Base-by-base conservation (phyloP, 2,113 vertebrate genomes). In the Bombycilla garrulus region DNA sequence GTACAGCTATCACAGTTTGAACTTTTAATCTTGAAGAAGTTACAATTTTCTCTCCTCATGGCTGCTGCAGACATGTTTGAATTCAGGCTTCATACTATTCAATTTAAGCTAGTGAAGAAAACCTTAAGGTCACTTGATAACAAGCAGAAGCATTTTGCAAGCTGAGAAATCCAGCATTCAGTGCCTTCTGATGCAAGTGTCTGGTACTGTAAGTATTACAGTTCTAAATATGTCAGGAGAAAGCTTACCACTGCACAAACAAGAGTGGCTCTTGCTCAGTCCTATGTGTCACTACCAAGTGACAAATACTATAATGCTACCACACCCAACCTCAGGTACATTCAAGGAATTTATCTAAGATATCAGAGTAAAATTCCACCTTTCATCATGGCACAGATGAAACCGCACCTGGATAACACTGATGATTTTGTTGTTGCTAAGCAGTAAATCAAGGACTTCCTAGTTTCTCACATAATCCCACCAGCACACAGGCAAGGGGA, bases 1-100 rank as follows among this genome's bases (percentile, higher is more conserved):
- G 87, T 95, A 67, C 81, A 97, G 86, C 74, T 78, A 96, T 95
- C 95, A 96, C 93, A 96, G 95, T 94, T 84, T 95, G 94, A 97
- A 97, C 90, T 96, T 96, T 94, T 97, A 94, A 95, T 96, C 96
- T 96, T 85, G 79, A 97, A 96, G 92, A 86, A 92, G 88, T 90
- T 97, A 79, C 36, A 93, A 88, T 97, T 97, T 96, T 66, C 90
- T 91, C 90, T 97, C 53, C 50, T 92, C 91, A 31, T 92, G 86
- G 38, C 38, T 76, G 84, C 88, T 58, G 77, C 1, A 5, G 87
- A 71, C 78, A 64, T 4, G 62, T 73, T n/a, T 93, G 92, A 96
- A 94, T 96, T 65, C 60, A 95, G 65, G 48, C 73, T 97, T 96
- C 83, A 66, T 51, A 77, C 88, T 93, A 97, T 89, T 96, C 72